Percentiles rank a stretch among this genome's conserved stretches.
phyloP scores from a whole-genome alignment of 2,113 vertebrate genomes.

The Tenebrosternarchus preto region DNA sequence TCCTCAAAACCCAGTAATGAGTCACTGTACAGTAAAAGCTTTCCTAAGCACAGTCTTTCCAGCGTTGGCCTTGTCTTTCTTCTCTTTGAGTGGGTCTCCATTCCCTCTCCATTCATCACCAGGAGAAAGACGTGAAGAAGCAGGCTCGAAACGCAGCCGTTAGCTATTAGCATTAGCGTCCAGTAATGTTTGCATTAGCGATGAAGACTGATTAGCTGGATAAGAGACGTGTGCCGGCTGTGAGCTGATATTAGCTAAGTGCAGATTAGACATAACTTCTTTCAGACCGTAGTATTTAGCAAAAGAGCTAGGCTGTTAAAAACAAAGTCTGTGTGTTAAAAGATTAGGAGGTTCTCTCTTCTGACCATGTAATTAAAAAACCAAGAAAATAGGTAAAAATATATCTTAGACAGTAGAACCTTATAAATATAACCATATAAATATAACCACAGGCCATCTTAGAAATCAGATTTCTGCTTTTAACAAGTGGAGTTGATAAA shows the following conservation, averaged over 20 bases:
- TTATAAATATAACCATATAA: too few relatives aligned
- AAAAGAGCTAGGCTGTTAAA: too few relatives aligned
- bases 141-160: slow-evolving; percentile 13
- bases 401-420: too few relatives aligned
- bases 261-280: neutral
- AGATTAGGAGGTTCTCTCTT: too few relatives aligned
- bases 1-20: neutral
- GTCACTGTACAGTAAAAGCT: slow-evolving; percentile 23
- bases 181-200: slow-evolving; percentile 36
- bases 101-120: slow-evolving; percentile 34
- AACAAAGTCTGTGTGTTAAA: too few relatives aligned
- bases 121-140: neutral
- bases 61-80: slow-evolving; percentile 42
- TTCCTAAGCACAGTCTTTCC: slow-evolving; percentile 25
- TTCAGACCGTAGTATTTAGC: too few relatives aligned
- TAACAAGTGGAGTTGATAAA: too few relatives aligned
- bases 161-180: slow-evolving; percentile 38
- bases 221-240: slow-evolving; percentile 7
- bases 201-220: slow-evolving; percentile 24
- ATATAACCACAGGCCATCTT: too few relatives aligned
- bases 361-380: too few relatives aligned
- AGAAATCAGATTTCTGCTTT: too few relatives aligned
- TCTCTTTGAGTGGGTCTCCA: slow-evolving; percentile 44
- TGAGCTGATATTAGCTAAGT: neutral
- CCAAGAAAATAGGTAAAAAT: too few relatives aligned